Evolutionary conservation across 2,797 vertebrate species (phyloP).

Genomic region (Mormyrops boulengeri): DNA sequence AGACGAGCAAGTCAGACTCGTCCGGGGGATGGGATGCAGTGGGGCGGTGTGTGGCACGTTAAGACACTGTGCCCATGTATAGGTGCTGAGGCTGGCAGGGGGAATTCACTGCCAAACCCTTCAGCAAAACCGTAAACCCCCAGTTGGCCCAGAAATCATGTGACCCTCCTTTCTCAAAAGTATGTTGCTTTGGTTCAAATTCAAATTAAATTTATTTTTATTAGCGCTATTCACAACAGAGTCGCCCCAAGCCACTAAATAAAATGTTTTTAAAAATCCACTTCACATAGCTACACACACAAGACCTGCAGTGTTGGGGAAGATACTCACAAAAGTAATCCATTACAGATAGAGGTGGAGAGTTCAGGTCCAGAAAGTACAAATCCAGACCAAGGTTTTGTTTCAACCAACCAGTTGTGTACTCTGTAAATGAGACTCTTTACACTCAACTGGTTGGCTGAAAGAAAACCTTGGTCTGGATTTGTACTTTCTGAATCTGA

Average conservation of each 20-base stretch:
- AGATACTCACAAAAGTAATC: background rate
- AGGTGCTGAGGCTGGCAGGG: background rate
- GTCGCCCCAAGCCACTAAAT: background rate
- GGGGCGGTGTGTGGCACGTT: background rate
- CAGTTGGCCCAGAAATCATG: background rate
- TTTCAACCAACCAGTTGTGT: background rate
- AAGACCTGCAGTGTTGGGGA: background rate
- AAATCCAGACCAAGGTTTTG: background rate
- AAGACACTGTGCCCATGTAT: background rate
- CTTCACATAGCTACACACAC: background rate
- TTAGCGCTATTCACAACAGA: background rate
- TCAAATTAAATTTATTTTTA: background rate
- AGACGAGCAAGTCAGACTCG: background rate
- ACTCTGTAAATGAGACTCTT: too few species aligned
- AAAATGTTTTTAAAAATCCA: background rate
- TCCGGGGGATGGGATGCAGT: background rate
- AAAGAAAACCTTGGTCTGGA: too few species aligned
- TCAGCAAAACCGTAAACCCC: background rate
- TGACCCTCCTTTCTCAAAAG: background rate
- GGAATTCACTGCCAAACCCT: background rate
- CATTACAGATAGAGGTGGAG: background rate
- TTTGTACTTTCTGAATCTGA: too few species aligned
- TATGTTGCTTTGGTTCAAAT: background rate
- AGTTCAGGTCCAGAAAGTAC: background rate
- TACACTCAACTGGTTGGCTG: too few species aligned